These are phyloP conservation scores for Orthosia gothica DNA, from an alignment of 2,888 invertebrate genomes.

Conservation along the genomic window DNA sequence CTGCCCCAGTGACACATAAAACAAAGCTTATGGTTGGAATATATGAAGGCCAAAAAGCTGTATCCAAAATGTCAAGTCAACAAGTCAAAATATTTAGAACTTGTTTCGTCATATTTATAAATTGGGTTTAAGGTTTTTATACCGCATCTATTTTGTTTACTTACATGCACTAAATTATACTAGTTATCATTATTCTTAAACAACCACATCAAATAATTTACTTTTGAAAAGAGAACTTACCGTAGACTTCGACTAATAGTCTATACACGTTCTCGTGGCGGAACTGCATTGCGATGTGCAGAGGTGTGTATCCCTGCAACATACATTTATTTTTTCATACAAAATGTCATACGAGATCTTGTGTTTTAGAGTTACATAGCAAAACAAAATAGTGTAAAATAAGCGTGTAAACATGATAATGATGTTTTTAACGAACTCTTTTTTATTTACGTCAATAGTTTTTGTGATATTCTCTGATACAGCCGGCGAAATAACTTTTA, in stretches of 20 bases:
- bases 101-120: too few relatives aligned
- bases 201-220: neutral
- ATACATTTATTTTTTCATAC: conserved; percentile 36
- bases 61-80: too few relatives aligned
- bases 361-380: neutral
- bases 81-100: too few relatives aligned
- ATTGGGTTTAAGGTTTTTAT: too few relatives aligned
- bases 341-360: neutral
- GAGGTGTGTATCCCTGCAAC: conserved; percentile 97
- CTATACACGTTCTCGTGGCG: conserved; percentile 97
- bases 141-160: too few relatives aligned
- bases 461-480: neutral
- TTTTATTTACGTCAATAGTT: neutral
- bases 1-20: too few relatives aligned
- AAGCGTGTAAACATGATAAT: neutral
- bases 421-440: neutral
- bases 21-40: too few relatives aligned
- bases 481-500: too few relatives aligned
- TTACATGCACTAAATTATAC: neutral
- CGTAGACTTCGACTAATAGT: conserved; percentile 97
- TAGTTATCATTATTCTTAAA: neutral
- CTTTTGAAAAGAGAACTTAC: conserved; percentile 91
- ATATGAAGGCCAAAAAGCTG: too few relatives aligned
- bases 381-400: neutral
- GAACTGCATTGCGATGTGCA: conserved; percentile 98